phyloP scores from a whole-genome alignment of 2,797 vertebrate species.

The Tenualosa thibaudeaui region DNA sequence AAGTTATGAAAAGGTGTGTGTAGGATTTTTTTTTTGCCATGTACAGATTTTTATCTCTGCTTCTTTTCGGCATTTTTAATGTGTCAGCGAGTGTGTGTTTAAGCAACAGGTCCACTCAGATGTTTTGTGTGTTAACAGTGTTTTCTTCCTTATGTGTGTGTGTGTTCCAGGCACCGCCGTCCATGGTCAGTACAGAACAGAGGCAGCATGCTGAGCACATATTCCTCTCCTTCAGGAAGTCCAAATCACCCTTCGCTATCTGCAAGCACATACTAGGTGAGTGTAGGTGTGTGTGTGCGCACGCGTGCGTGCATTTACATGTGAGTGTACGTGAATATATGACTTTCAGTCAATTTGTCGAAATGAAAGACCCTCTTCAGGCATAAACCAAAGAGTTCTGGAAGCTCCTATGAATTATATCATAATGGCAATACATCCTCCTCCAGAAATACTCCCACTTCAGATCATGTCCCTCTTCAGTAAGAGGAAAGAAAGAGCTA shows the following conservation, averaged over 20 bases:
- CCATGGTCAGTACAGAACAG: slow-evolving; percentile 97
- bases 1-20: neutral
- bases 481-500: neutral
- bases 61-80: neutral
- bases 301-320: slow-evolving; percentile 42
- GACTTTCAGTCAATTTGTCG: neutral
- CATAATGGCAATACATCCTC: neutral
- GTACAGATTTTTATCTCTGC: neutral
- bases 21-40: too few species aligned
- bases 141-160: slow-evolving; percentile 20
- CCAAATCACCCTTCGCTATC: slow-evolving; percentile 97
- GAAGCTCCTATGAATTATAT: neutral
- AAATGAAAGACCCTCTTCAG: neutral
- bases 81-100: neutral
- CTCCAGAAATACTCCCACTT: neutral
- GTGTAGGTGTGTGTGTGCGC: slow-evolving; percentile 14
- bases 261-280: slow-evolving; percentile 99
- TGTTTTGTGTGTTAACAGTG: neutral
- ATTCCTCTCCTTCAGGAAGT: slow-evolving; percentile 98
- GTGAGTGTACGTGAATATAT: slow-evolving; percentile 67
- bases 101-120: neutral
- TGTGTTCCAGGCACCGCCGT: slow-evolving; percentile 88
- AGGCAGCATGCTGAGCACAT: slow-evolving; percentile 97
- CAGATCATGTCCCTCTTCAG: neutral
- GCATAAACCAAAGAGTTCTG: neutral